Percentiles rank a stretch among this genome's conserved stretches.
phyloP scores from a whole-genome alignment of 2,888 invertebrate genomes.

The Watsonalla cultraria region DNA sequence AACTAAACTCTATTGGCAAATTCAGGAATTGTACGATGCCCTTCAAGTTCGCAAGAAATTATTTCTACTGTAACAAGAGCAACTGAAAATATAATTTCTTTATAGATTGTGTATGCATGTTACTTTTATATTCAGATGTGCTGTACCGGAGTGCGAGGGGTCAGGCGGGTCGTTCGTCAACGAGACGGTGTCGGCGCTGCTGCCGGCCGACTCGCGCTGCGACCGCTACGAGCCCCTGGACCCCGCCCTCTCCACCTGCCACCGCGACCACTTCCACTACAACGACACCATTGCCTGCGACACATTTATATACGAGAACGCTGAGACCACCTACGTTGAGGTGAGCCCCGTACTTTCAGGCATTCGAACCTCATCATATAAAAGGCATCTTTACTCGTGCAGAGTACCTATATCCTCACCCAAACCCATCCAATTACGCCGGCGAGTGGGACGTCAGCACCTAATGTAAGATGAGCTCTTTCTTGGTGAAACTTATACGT shows the following conservation, averaged over 20 bases:
- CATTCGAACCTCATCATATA: too few species aligned
- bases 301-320: conserved; percentile 44
- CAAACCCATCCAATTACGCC: too few species aligned
- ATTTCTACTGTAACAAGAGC: too few species aligned
- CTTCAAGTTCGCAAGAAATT: too few species aligned
- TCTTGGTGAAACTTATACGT: too few species aligned
- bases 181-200: conserved; percentile 30
- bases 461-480: too few species aligned
- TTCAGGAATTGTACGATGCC: too few species aligned
- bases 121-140: conserved; percentile 53
- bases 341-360: conserved; percentile 23
- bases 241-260: conserved; percentile 27
- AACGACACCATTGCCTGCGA: conserved; percentile 43
- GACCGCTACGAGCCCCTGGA: conserved; percentile 34
- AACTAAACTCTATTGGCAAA: too few species aligned
- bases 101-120: too few species aligned
- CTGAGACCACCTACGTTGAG: conserved; percentile 60
- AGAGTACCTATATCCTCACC: not conserved
- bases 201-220: conserved; percentile 33
- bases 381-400: too few species aligned
- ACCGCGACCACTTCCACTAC: conserved; percentile 36
- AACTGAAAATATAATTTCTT: too few species aligned
- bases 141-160: conserved; percentile 77
- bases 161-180: conserved; percentile 25
- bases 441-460: too few species aligned